phyloP scores from a whole-genome alignment of 1,140 invertebrate species.

The Asbolus verrucosus region DNA sequence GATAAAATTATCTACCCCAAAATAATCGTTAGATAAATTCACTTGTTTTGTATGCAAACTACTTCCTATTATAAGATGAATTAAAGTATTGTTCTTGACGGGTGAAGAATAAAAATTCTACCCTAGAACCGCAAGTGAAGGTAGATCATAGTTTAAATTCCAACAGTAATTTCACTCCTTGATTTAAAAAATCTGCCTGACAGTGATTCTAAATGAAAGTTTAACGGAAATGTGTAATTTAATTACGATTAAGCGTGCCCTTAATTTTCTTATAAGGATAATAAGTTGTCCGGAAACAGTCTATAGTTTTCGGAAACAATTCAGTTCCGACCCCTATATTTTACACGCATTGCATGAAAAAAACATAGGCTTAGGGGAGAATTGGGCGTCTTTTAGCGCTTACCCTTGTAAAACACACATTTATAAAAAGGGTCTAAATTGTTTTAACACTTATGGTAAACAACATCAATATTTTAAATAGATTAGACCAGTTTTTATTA shows the following conservation, averaged over 20 bases:
- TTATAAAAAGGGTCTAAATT: constrained; percentile 5
- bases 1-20: too few species aligned
- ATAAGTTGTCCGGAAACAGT: constrained; percentile 17
- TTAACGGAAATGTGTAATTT: constrained; percentile 4
- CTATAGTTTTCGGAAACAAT: constrained; percentile 40
- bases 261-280: constrained; percentile 32
- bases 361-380: constrained; percentile 24
- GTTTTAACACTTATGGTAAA: neutral
- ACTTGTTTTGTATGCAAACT: too few species aligned
- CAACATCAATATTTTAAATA: constrained; percentile 6
- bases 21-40: too few species aligned
- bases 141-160: too few species aligned
- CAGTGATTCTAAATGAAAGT: too few species aligned
- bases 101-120: too few species aligned
- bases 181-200: too few species aligned
- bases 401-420: constrained; percentile 4
- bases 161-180: too few species aligned
- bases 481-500: neutral
- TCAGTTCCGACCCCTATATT: constrained; percentile 34
- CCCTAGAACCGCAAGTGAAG: too few species aligned
- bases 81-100: too few species aligned
- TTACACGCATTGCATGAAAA: constrained; percentile 41
- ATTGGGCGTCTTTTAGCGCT: constrained; percentile 33
- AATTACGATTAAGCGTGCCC: constrained; percentile 28
- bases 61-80: too few species aligned